These are phyloP conservation scores for Pachyramphus minor DNA, from an alignment of 2,113 vertebrate genomes.

Conservation along the genomic window DNA sequence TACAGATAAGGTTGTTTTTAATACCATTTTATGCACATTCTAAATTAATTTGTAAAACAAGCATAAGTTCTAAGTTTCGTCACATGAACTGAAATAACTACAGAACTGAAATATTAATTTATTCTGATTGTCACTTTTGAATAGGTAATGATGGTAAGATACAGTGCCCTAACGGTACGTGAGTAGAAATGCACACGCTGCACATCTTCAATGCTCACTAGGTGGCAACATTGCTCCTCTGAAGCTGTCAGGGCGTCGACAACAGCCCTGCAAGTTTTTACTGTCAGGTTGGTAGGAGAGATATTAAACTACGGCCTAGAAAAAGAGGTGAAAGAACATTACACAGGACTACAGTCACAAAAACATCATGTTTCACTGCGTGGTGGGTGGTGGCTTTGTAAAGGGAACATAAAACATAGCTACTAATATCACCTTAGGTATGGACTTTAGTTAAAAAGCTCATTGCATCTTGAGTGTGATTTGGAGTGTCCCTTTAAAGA, in stretches of 20 bases:
- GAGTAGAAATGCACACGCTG: background rate
- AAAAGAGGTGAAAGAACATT: background rate
- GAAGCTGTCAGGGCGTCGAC: background rate
- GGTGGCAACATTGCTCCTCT: slow-evolving; percentile 57
- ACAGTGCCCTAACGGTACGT: background rate
- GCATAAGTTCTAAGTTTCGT: background rate
- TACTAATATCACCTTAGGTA: background rate
- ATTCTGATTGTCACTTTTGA: background rate
- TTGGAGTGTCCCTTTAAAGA: background rate
- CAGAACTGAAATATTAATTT: background rate
- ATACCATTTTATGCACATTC: background rate
- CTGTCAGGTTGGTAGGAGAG: background rate
- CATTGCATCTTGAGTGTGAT: background rate
- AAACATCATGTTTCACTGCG: background rate
- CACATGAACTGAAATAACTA: background rate
- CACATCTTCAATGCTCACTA: slow-evolving; percentile 30
- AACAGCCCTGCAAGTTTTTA: background rate
- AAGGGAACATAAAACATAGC: background rate
- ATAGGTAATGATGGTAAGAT: background rate
- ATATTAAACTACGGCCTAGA: background rate
- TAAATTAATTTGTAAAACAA: background rate
- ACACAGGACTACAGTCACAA: background rate
- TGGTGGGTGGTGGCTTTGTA: background rate
- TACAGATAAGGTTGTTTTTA: background rate
- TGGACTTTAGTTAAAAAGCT: background rate